Evolutionary conservation across 2,888 invertebrate species (phyloP), one percentile per base, ranked within the genome.

Genomic region (Elegia similella): DNA sequence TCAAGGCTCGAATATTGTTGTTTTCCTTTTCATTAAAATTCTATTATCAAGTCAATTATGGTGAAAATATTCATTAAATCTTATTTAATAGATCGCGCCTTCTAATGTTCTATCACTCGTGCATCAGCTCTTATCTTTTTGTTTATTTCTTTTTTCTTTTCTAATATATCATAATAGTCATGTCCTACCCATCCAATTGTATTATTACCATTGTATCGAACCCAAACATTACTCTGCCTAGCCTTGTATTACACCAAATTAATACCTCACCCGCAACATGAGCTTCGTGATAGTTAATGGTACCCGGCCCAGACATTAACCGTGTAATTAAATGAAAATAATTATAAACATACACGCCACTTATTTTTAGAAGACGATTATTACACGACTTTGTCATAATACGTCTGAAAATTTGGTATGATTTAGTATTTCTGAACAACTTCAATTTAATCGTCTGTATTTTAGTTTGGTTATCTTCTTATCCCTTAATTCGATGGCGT

Each of bases 261-360:
- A 47, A 55, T 47, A 48, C 48, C 15, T 48, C 42, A n/a, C 34
- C 44, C 23, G 55, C 50, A 47, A 58, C 56, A 13, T 47, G 23
- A 50, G 17, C 57, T 61, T 60, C 65, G 65, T 65, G 62, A 38
- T 23, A 38, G 30, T 50, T 59, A 62, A 65, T 65, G 32, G 59
- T 10, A 54, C 60, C 62, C 58, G 57, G 56, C 58, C 65, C 59
- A 55, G 44, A 54, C 58, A 56, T 55, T 55, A 44, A 42, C 61
- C 52, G 42, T 48, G 56, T 62, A 60, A 65, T 65, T 61, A 65
- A 56, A 64, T 52, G 42, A 47, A 60, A 52, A 32, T 53, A 38
- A 47, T 48, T 42, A 34, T 56, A 56, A 48, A 30, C 23, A 17
- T 13, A 52, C 52, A 52, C 23, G 52, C 42, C 5, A 29, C 12